Evolutionary conservation across 2,797 vertebrate species (phyloP), one percentile per base, ranked within the genome.

Genomic region (Gadopsis marmoratus): DNA sequence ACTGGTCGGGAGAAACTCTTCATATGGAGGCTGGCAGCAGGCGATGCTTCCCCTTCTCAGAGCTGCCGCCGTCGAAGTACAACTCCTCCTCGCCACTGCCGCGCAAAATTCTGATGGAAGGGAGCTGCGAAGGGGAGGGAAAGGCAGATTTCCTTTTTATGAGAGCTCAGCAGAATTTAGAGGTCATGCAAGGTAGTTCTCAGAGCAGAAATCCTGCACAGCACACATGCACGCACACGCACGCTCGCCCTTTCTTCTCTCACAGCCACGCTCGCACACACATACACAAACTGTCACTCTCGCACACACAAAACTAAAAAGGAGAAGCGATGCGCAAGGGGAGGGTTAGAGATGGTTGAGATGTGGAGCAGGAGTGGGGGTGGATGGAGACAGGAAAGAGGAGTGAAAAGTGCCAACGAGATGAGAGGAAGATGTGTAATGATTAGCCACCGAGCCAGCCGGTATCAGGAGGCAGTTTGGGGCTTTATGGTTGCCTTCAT

Each of bases 101-200:
- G 31, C 31, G 68, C 48, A 74, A 83, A 76, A 64, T 48, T 85
- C 70, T 65, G 54, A 76, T 33, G 56, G 53, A 29, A 60, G 62
- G 41, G 7, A 48, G 48, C 14, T 1, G 35, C 12, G 0, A 53
- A n/a, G 11, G 16, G 8, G 7, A 16, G 8, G 9, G 21, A 37
- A 33, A 31, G 71, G 68, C 54, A 55, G 35, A 76, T 74, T 81
- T 81, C 50, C 47, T 86, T 53, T 67, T 66, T 53, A 76, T 82
- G 63, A 86, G 62, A 69, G 87, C 91, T 94, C 95, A 95, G 94
- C 94, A 93, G 70, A 93, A 94, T 93, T 50, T 93, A 76, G 91
- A 94, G 93, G 94, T 87, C 92, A 76, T 48, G 81, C 81, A 79
- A 91, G 89, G 89, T 79, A 88, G 91, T 83, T 91, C 81, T 89